Percentiles rank a stretch among this genome's conserved stretches.
Evolutionary conservation across 2,797 vertebrate species (phyloP).

Genomic region (Sciaenops ocellatus): DNA sequence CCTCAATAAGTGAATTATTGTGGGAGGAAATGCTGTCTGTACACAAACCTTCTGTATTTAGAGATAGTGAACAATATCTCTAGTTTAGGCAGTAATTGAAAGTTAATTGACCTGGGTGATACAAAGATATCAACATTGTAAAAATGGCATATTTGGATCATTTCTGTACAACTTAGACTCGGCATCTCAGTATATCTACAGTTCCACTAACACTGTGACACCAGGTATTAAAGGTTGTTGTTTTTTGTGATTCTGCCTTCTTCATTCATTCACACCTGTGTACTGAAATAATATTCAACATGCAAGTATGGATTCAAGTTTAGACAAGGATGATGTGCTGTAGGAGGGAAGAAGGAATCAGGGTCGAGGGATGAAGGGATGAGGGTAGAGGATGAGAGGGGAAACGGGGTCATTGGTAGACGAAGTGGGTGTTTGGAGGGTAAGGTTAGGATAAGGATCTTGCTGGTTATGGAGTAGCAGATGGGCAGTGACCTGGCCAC

Average conservation of each 20-base stretch:
- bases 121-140: constrained; percentile 78
- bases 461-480: too few species aligned
- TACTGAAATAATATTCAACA: background rate
- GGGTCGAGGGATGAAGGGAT: too few species aligned
- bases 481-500: too few species aligned
- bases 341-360: too few species aligned
- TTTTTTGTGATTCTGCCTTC: constrained; percentile 68
- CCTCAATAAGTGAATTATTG: constrained; percentile 13
- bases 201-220: constrained; percentile 94
- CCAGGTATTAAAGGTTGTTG: constrained; percentile 80
- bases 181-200: constrained; percentile 79
- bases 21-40: constrained; percentile 28
- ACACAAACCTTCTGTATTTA: constrained; percentile 7
- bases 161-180: constrained; percentile 79
- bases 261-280: constrained; percentile 32
- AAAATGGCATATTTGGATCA: constrained; percentile 81
- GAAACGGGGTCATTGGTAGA: too few species aligned
- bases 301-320: too few species aligned
- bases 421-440: too few species aligned
- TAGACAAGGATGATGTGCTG: too few species aligned
- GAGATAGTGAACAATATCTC: constrained; percentile 30
- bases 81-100: constrained; percentile 27
- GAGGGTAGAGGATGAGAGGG: too few species aligned
- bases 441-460: too few species aligned
- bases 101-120: constrained; percentile 28